A percentile compares a stretch with the other conserved stretches of the same genome.
These are phyloP conservation scores for Acronicta psi DNA, from an alignment of 2,888 invertebrate genomes.

Conservation along the genomic window DNA sequence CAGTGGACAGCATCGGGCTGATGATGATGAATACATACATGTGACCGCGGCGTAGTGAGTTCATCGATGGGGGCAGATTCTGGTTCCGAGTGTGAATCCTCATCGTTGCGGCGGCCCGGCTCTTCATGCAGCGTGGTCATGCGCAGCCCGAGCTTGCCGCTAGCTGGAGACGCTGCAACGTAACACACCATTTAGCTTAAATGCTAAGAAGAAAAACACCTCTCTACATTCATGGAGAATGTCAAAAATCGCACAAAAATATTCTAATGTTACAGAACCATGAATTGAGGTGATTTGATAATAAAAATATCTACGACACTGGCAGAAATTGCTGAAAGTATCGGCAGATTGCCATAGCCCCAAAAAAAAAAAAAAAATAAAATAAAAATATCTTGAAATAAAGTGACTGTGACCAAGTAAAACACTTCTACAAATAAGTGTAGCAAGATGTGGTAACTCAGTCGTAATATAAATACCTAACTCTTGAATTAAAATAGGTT, in stretches of 20 bases:
- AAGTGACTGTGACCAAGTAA: conserved; percentile 21
- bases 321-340: no score
- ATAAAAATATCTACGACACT: no score
- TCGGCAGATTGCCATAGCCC: no score
- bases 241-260: background rate
- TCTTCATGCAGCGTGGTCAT: conserved; percentile 98
- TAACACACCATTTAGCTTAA: conserved; percentile 7
- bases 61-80: conserved; percentile 81
- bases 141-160: conserved; percentile 94
- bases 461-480: conserved; percentile 11
- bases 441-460: conserved; percentile 22
- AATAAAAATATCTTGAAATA: conserved; percentile 15
- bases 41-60: conserved; percentile 77
- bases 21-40: no score
- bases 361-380: no score
- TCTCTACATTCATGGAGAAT: background rate
- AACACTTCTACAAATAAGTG: conserved; percentile 21
- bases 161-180: conserved; percentile 93
- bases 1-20: no score
- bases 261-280: no score
- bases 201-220: background rate
- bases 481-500: conserved; percentile 22
- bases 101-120: conserved; percentile 86
- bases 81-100: conserved; percentile 86
- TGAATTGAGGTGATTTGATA: no score